Evolutionary conservation across 1,140 invertebrate genomes (phyloP), one percentile per base, ranked within the genome.

Genomic region (Hylaeus volcanicus): DNA sequence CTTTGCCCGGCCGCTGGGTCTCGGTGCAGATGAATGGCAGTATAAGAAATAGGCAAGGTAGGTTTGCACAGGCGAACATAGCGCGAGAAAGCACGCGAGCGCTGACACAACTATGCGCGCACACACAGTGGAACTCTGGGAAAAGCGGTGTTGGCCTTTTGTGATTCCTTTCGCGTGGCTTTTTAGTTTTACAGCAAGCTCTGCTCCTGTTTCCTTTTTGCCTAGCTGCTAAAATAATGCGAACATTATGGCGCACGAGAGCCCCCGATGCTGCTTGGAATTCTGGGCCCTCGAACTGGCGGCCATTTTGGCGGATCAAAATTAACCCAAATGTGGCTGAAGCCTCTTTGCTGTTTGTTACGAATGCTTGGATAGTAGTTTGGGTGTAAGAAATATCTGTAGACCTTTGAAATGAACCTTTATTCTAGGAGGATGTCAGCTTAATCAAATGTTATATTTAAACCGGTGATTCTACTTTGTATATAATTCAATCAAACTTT

Each of bases 1-100:
- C 56, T 75, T 51, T 55, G 79, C 73, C 53, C 39, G 73, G 76
- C 69, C 74, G 48, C 53, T 26, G 76, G 65, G 56, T 68, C 68
- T 68, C 69, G 77, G 69, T 58, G 72, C 77, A 8, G 60, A 85
- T 76, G 77, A 87, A 87, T 87, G 85, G 74, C 72, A 76, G 72
- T 64, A 75, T 84, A 82, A 87, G 86, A 84, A 87, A 85, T 72
- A 84, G 73, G 82, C 73, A 87, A 75, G 76, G 80, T 64, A 77
- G 78, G 53, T 78, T 61, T 71, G 41, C 63, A 78, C 69, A 41
- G 65, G 66, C 61, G 11, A 56, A 53, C 65, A 43, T 51, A 51
- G 51, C 63, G 53, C 51, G 56, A 45, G 39, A 45, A 43, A 63
- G 56, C 71, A 75, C 37, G 64, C 48, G 58, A 8, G 37, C 41